Conservation (phyloP, 2,888 invertebrate species). For the Platerodrilus igneus region DNA sequence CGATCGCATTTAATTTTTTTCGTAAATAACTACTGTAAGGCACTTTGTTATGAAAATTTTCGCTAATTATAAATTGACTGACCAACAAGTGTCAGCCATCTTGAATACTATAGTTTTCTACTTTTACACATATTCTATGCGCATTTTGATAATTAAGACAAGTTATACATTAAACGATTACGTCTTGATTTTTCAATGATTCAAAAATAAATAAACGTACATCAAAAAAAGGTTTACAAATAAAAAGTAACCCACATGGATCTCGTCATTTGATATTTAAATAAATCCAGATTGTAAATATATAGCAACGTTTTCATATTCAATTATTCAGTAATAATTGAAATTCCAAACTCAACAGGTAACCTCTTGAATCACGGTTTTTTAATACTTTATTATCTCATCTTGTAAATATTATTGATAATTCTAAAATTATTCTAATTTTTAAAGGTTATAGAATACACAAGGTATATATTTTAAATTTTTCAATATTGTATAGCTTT, state of each 20-base stretch:
- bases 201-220: not conserved
- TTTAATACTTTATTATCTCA: too few species aligned
- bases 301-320: conserved; percentile 5
- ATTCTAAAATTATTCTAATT: too few species aligned
- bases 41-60: conserved; percentile 36
- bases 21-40: conserved; percentile 35
- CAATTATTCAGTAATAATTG: conserved; percentile 11
- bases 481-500: too few species aligned
- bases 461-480: too few species aligned
- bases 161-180: not conserved
- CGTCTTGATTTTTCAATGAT: not conserved
- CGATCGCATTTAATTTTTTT: conserved; percentile 26
- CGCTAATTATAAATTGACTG: conserved; percentile 35
- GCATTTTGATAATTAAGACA: conserved; percentile 13
- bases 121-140: conserved; percentile 18
- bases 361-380: too few species aligned
- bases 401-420: too few species aligned
- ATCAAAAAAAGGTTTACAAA: not conserved
- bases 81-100: conserved; percentile 50
- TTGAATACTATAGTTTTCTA: conserved; percentile 34
- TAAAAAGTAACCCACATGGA: conserved; percentile 1
- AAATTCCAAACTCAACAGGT: too few species aligned
- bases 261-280: conserved; percentile 2
- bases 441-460: too few species aligned
- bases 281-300: not conserved